Conservation (phyloP, 1,140 invertebrate genomes). For the Stegodyphus dumicola region DNA sequence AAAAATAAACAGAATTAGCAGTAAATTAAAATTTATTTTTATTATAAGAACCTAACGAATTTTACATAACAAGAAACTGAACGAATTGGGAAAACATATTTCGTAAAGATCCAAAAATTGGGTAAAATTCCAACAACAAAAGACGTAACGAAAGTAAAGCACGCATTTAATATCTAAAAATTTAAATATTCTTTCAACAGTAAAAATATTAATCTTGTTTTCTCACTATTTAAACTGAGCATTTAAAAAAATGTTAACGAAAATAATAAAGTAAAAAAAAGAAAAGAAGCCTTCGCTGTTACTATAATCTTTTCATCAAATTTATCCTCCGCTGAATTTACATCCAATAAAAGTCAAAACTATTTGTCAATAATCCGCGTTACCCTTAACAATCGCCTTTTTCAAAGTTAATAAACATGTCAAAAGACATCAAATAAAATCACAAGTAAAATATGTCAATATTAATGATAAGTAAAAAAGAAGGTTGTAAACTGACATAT, state of each 20-base stretch:
- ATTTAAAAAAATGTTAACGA: neutral
- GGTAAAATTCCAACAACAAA: no score
- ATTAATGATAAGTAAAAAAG: constrained; percentile 11
- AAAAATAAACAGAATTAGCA: no score
- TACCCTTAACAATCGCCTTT: constrained; percentile 1
- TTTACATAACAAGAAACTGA: no score
- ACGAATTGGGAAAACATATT: no score
- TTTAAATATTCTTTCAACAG: no score
- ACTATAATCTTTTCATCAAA: constrained; percentile 15
- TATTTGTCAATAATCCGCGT: constrained; percentile 31
- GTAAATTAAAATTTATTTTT: no score
- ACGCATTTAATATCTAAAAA: no score
- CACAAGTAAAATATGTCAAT: neutral
- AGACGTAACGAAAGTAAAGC: no score
- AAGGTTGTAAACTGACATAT: constrained; percentile 37
- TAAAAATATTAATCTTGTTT: no score
- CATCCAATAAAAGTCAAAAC: constrained; percentile 39
- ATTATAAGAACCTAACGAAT: no score
- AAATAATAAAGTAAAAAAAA: neutral
- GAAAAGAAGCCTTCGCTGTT: neutral
- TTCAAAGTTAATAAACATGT: constrained; percentile 38
- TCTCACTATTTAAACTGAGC: no score
- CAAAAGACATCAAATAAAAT: constrained; percentile 29
- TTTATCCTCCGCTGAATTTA: constrained; percentile 17
- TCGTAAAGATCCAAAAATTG: no score